Percentiles rank a stretch among this genome's conserved stretches.
Evolutionary conservation across 2,113 vertebrate genomes (phyloP).

Genomic region (Proteles cristata): DNA sequence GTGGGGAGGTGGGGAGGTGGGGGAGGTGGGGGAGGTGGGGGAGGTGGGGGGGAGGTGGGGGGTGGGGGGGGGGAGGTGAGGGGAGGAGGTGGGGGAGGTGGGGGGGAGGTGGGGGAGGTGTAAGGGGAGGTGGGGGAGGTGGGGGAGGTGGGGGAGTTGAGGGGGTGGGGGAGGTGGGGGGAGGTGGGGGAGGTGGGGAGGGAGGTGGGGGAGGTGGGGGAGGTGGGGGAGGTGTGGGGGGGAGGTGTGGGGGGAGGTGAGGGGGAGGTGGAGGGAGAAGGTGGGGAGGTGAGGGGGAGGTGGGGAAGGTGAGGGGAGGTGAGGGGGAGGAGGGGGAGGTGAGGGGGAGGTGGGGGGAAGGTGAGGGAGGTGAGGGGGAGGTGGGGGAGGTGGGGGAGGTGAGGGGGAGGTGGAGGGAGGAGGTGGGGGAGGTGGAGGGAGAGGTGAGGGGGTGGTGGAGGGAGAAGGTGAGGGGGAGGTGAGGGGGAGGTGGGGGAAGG

Average conservation of each 20-base stretch:
- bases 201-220: rapidly evolving
- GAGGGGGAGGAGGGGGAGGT: neutral
- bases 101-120: rapidly evolving
- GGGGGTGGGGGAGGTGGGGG: neutral
- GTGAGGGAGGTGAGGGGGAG: no score
- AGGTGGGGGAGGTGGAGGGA: neutral
- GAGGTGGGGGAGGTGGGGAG: no score
- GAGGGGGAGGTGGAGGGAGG: neutral
- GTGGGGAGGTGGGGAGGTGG: rapidly evolving
- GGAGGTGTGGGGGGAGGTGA: neutral
- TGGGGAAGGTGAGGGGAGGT: rapidly evolving
- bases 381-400: neutral
- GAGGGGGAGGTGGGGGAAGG: rapidly evolving
- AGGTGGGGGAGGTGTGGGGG: no score
- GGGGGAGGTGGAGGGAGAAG: neutral
- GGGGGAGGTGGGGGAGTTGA: no score
- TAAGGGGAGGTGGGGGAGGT: no score
- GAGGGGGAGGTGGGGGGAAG: rapidly evolving
- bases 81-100: neutral
- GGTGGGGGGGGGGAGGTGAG: no score
- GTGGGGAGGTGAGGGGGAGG: neutral
- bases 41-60: no score
- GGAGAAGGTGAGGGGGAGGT: neutral
- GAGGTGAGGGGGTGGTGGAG: rapidly evolving
- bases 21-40: neutral